phyloP scores from a whole-genome alignment of 2,113 vertebrate species.

The Okapia johnstoni region DNA sequence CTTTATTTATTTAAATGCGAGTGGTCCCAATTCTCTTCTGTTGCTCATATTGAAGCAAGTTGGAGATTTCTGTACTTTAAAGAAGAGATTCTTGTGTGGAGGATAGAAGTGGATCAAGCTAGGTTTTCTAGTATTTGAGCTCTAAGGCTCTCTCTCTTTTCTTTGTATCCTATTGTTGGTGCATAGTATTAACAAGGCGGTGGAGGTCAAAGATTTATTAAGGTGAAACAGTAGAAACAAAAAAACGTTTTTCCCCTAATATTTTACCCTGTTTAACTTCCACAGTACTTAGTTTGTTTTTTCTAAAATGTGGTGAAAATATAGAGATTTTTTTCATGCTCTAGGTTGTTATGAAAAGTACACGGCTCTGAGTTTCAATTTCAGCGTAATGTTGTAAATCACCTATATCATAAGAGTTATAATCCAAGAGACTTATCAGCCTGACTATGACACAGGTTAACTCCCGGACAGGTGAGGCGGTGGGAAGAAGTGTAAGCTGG shows the following conservation, averaged over 20 bases:
- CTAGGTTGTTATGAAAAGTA: neutral
- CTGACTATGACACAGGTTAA: neutral
- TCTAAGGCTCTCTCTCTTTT: neutral
- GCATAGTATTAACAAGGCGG: neutral
- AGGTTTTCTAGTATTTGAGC: neutral
- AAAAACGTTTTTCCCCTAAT: neutral
- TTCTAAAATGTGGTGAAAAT: neutral
- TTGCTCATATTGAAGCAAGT: neutral
- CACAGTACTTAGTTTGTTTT: neutral
- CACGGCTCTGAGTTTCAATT: neutral
- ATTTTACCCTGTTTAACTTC: neutral
- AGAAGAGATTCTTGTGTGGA: neutral
- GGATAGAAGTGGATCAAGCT: neutral
- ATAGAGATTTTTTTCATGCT: neutral
- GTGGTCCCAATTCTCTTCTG: neutral
- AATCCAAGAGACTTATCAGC: neutral
- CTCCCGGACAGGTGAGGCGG: neutral
- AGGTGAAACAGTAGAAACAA: neutral
- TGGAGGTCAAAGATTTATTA: neutral
- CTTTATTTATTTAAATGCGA: neutral
- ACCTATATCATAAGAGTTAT: neutral
- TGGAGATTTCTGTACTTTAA: neutral
- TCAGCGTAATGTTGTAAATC: neutral
- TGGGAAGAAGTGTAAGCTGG: neutral
- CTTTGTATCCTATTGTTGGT: neutral